Evolutionary conservation across 2,113 vertebrate genomes (phyloP).

Genomic region (Tetrao urogallus): DNA sequence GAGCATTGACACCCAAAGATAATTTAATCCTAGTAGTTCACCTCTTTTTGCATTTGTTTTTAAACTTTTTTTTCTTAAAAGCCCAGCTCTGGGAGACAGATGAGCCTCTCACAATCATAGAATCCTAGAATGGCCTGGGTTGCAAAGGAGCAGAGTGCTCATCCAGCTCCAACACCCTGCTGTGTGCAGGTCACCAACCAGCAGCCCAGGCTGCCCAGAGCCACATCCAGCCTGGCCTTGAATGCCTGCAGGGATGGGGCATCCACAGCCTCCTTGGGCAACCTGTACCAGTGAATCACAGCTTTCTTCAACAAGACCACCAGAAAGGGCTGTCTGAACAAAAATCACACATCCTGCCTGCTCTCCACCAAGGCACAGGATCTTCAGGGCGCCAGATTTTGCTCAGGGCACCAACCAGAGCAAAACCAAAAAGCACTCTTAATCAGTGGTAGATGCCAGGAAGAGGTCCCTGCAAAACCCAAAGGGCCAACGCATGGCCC

Average conservation of each 20-base stretch:
- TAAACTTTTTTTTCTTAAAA: neutral
- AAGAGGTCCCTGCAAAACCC: neutral
- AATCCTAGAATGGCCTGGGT: no score
- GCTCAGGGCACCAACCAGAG: neutral
- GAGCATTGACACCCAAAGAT: neutral
- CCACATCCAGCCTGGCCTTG: no score
- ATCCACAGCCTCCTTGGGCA: no score
- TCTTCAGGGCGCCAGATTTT: accelerated
- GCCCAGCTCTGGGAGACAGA: neutral
- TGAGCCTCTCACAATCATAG: neutral
- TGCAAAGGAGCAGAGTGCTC: no score
- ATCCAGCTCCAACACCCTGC: no score
- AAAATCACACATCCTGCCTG: neutral
- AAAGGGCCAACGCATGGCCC: neutral
- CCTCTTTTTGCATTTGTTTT: no score
- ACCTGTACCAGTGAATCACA: no score
- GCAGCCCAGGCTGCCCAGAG: no score
- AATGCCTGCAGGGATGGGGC: no score
- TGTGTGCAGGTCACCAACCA: no score
- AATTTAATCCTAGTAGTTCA: neutral
- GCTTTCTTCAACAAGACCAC: neutral
- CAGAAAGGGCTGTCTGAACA: neutral
- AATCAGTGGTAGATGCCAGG: neutral
- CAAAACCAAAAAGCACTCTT: neutral
- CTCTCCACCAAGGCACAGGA: neutral